phyloP scores from a whole-genome alignment of 2,888 invertebrate genomes.

The Acanthosepion lycidas region DNA sequence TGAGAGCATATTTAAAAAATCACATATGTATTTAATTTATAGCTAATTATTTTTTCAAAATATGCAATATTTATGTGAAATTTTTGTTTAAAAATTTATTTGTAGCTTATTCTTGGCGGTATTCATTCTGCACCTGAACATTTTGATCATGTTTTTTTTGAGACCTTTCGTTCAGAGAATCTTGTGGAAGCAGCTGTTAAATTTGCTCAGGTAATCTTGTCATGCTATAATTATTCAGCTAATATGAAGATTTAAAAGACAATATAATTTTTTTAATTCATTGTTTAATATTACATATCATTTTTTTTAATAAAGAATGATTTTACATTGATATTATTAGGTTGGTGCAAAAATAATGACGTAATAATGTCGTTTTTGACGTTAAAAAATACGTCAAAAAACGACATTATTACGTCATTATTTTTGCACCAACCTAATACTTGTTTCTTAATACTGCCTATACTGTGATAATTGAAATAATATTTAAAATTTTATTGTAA shows the following conservation, averaged over 20 bases:
- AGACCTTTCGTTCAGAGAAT: conserved; percentile 81
- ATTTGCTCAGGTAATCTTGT: conserved; percentile 81
- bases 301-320: neutral
- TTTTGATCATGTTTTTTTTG: conserved; percentile 82
- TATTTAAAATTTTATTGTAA: neutral
- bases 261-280: too few species aligned
- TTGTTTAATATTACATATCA: neutral
- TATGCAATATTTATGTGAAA: neutral
- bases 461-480: too few species aligned
- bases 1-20: too few species aligned
- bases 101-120: conserved; percentile 80
- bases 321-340: neutral
- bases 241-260: neutral
- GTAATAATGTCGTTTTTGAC: too few species aligned
- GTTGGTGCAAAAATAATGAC: too few species aligned
- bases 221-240: neutral
- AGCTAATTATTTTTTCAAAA: too few species aligned
- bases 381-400: too few species aligned
- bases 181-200: conserved; percentile 80
- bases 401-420: too few species aligned
- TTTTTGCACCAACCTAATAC: too few species aligned
- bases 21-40: too few species aligned
- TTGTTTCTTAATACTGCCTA: too few species aligned
- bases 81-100: conserved; percentile 50
- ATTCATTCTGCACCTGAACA: conserved; percentile 78